Evolutionary conservation across 37 sponge, comb jelly and placozoan genomes (phyloP), one percentile per base, ranked within the genome.

Genomic region (Corticium candelabrum): DNA sequence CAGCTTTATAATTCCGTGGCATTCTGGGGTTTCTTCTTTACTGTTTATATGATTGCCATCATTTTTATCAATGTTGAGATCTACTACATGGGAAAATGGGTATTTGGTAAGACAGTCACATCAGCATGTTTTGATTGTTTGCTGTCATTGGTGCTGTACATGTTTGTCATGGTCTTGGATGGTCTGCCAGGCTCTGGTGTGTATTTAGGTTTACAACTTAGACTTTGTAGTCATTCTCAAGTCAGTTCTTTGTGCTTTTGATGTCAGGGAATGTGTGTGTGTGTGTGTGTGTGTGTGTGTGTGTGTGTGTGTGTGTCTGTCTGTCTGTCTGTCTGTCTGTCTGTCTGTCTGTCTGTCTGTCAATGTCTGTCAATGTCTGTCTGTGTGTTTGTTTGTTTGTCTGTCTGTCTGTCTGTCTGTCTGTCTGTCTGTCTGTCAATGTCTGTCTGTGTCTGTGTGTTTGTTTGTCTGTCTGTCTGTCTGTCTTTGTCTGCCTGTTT

Each of bases 11-110:
- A 37, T 67, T 75, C 74, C 50, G 40, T 67, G 27, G 30, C 34
- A 0, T 80, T 87, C 74, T 87, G 80, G 30, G 1, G 41, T 29
- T 0, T 83, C n/a, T 87, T 83, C 78, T 79, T 80, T 40, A 5
- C 79, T 34, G 35, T 69, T 0, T 79, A 83, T 40, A 39, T 80
- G 15, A 2, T 78, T 33, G 67, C 35, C 0, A 68, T 67, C 2
- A 3, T 83, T 4, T 41, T 38, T 1, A 3, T 80, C 1, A 27
- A 83, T 4, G 37, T 87, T 11, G 68, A 87, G 77, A 39, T 41
- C 2, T 87, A 87, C 81, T 87, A 87, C 31, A 29, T 15, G 33
- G 73, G 7, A 32, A 34, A 5, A 30, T 15, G 7, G 73, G 4
- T 7, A 30, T 15, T 70, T 4, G 7, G 73, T 70, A 15, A 70